phyloP scores from a whole-genome alignment of 2,888 invertebrate genomes.

The Eupeodes latifasciatus region DNA sequence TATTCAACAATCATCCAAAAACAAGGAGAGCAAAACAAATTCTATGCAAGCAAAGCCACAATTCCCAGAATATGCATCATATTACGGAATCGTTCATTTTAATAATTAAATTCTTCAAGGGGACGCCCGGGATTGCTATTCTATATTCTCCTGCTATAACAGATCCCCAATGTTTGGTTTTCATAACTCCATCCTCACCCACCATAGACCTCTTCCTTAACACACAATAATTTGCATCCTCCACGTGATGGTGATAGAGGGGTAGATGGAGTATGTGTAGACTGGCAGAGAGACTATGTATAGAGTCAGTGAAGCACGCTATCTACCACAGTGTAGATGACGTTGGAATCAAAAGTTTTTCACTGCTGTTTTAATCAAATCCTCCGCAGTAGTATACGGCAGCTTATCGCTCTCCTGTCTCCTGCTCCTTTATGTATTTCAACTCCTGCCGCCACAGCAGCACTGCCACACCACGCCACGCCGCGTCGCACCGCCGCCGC shows the following conservation, averaged over 20 bases:
- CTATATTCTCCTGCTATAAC: neutral
- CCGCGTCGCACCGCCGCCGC: no score
- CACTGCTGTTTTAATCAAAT: constrained; percentile 76
- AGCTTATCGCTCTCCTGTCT: constrained; percentile 37
- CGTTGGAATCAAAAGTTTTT: constrained; percentile 67
- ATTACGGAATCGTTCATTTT: constrained; percentile 76
- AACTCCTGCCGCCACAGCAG: neutral
- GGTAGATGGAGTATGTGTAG: neutral
- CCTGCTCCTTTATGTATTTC: neutral
- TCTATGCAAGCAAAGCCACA: constrained; percentile 67
- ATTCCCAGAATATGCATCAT: constrained; percentile 74
- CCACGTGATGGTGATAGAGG: constrained; percentile 25
- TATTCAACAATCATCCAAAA: constrained; percentile 36
- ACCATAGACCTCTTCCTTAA: constrained; percentile 17
- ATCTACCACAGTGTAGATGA: constrained; percentile 46
- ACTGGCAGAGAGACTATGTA: neutral
- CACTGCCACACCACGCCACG: no score
- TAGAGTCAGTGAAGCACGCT: constrained; percentile 9
- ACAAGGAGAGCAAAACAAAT: constrained; percentile 63
- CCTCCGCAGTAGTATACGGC: constrained; percentile 61
- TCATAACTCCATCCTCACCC: neutral
- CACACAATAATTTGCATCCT: constrained; percentile 29
- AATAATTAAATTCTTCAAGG: constrained; percentile 75
- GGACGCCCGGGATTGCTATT: constrained; percentile 63
- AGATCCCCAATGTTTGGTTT: constrained; percentile 31